Evolutionary conservation across 2,797 vertebrate genomes (phyloP).

Genomic region (Myotis planiceps): DNA sequence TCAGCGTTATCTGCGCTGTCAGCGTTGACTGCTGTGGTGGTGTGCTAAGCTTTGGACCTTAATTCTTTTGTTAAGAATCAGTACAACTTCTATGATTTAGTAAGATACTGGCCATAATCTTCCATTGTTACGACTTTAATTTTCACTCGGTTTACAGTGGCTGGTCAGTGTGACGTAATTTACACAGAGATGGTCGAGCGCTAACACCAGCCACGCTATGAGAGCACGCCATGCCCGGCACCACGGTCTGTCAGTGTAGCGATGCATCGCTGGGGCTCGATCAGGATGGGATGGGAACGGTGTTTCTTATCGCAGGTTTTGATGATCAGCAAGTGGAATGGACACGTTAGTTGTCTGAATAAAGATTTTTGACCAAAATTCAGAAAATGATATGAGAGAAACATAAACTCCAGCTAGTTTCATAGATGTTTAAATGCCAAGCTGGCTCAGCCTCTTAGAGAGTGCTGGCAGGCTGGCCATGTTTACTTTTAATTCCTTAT

Average conservation of each 20-base stretch:
- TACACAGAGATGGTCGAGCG: slow-evolving; percentile 79
- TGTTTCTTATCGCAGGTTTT: slow-evolving; percentile 87
- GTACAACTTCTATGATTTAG: slow-evolving; percentile 78
- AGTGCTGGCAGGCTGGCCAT: slow-evolving; percentile 86
- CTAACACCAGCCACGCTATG: slow-evolving; percentile 88
- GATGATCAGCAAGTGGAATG: slow-evolving; percentile 89
- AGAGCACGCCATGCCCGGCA: slow-evolving; percentile 88
- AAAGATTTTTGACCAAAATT: slow-evolving; percentile 90
- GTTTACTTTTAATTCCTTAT: slow-evolving; percentile 95
- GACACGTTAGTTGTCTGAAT: slow-evolving; percentile 90
- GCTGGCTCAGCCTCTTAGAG: slow-evolving; percentile 84
- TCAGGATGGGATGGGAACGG: slow-evolving; percentile 84
- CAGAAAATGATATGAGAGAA: slow-evolving; percentile 87
- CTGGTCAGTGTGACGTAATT: slow-evolving; percentile 83
- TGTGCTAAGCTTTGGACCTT: slow-evolving; percentile 84
- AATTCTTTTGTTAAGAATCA: slow-evolving; percentile 80
- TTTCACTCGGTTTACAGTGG: slow-evolving; percentile 85
- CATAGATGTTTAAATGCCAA: slow-evolving; percentile 85
- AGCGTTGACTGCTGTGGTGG: slow-evolving; percentile 84
- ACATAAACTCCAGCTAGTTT: slow-evolving; percentile 85
- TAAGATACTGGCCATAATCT: slow-evolving; percentile 83
- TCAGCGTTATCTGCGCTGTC: slow-evolving; percentile 81
- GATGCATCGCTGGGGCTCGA: slow-evolving; percentile 94
- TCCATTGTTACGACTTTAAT: slow-evolving; percentile 79
- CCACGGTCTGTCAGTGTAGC: slow-evolving; percentile 95